Conservation (phyloP, 2,797 vertebrate species). For the Halcyon leucocephala region DNA sequence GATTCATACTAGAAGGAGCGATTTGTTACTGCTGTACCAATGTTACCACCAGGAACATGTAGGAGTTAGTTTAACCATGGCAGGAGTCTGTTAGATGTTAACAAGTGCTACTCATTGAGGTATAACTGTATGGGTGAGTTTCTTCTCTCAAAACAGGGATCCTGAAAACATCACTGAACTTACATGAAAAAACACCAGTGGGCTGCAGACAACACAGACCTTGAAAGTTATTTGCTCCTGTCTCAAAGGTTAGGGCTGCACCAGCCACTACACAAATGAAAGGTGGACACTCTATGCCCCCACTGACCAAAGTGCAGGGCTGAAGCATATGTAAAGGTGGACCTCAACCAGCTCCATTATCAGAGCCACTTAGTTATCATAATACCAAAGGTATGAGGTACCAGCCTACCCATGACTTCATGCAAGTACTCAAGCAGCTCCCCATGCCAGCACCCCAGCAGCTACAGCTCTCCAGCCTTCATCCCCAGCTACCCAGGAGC, state of each 20-base stretch:
- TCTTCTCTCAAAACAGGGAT: background rate
- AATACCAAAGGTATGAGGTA: background rate
- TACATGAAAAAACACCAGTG: background rate
- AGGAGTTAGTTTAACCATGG: background rate
- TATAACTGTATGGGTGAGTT: background rate
- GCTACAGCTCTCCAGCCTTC: background rate
- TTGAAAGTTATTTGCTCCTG: background rate
- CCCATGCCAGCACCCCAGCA: background rate
- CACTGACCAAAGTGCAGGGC: no score
- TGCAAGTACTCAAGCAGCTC: background rate
- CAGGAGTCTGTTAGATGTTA: background rate
- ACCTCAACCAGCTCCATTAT: background rate
- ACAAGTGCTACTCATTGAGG: background rate
- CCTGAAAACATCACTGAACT: background rate
- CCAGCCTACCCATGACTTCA: no score
- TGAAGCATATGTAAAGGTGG: accelerated
- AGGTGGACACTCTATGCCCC: background rate
- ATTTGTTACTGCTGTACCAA: background rate
- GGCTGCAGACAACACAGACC: background rate
- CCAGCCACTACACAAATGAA: background rate
- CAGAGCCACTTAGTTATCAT: background rate
- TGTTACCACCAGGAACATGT: background rate
- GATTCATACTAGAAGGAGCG: background rate
- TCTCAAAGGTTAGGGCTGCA: background rate
- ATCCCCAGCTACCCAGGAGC: background rate